Base-by-base conservation (phyloP, 2,888 invertebrate species). In the Mayetiola destructor region DNA sequence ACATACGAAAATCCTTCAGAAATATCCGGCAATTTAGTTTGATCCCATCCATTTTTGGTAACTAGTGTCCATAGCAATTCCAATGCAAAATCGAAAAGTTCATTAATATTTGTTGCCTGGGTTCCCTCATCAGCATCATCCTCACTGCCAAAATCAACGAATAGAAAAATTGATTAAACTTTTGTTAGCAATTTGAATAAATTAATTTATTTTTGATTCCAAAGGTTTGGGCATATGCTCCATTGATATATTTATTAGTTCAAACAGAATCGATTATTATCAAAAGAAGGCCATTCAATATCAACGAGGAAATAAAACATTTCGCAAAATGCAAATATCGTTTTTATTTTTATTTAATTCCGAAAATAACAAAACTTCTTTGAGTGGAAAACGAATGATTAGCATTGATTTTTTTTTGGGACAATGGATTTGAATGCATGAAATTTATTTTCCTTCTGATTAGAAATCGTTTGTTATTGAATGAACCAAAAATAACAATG, bases 11-110 rank as follows among this genome's bases (percentile, higher is more conserved):
- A 62, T 29, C 64, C 68, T 62, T 71, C 72, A 52, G 64, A 64
- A 61, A 71, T 65, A 57, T 71, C 66, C 0, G 71, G 71, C 27
- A 71, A 61, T 14, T 66, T 63, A 6, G 70, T 61, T 55, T 68
- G 65, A 55, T 67, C 68, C 36, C 69, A 65, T 9, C 67, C 65
- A 27, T 68, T 57, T 48, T 66, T 64, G 29, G 67, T 66, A 20
- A 71, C 64, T 60, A 69, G 67, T 30, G 61, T 56, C 53, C 70
- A 60, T 20, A 71, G 62, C 63, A 69, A 63, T 23, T 69, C 66
- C n/a, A 69, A 66, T n/a, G 70, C 69, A n/a, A 67, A 64, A 60
- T 71, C 71, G 16, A 71, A 68, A 60, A 70, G 66, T 56, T 67
- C 69, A 60, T 71, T 70, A 57, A 71, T 68, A 60, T 65, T 67